Base-by-base conservation (phyloP, 2,797 vertebrate genomes). In the Acanthopagrus latus region DNA sequence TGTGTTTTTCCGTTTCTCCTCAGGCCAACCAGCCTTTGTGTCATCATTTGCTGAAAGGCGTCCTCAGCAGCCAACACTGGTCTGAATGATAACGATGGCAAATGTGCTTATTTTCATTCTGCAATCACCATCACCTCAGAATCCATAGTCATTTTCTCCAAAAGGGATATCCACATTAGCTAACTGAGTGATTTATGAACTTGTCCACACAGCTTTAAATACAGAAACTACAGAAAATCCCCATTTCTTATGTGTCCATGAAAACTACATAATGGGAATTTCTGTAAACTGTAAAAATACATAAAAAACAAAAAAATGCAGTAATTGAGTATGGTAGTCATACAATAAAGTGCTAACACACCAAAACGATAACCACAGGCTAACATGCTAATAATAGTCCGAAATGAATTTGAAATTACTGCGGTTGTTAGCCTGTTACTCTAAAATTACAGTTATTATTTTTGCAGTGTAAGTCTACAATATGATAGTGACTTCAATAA, bases 81-180 rank as follows among this genome's bases (percentile, higher is more conserved):
- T 62, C 85, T 66, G 85, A 92, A 91, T 87, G 89, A 90, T 94
- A 94, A 94, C 91, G 92, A 88, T 93, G 93, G 93, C 90, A 93
- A 93, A 94, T 93, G 91, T 87, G 83, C 90, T 91, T 94, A 91
- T 86, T 91, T 89, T 86, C 82, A 83, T 82, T 90, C 85, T 69
- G 90, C 83, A 90, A 90, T 94, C 91, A 89, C 89, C 86, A 92
- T 89, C 89, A 83, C 84, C 89, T 86, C 80, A 71, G 71, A 92
- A 94, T 94, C 91, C 87, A 93, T 93, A 93, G 89, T 91, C 64
- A 94, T 94, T 94, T 93, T 93, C 93, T 93, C 87, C 56, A 86
- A 89, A 93, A 92, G 84, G 87, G 89, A 92, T 86, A 88, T 86
- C 77, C 86, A 82, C 91, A 89, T 93, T 92, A 93, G 86, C 86